Percentiles rank a stretch among this genome's conserved stretches.
Conservation (phyloP, 2,888 invertebrate species). For the Drosophila peninsularis region DNA sequence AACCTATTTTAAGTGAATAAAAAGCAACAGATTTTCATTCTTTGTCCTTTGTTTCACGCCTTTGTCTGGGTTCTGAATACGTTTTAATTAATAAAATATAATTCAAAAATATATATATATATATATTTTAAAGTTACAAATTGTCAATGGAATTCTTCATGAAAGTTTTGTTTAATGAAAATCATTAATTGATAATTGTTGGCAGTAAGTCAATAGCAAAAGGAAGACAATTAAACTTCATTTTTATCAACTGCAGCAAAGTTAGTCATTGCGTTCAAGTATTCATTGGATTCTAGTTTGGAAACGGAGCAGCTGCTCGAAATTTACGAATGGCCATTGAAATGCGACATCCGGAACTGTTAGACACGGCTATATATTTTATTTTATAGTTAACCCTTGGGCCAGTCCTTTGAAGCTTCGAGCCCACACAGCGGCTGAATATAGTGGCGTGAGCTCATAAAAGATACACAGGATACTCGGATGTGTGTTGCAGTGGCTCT, state of each 20-base stretch:
- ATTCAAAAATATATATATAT: background rate
- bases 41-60: no score
- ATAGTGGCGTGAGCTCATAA: conserved; percentile 62
- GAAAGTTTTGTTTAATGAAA: background rate
- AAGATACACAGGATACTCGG: conserved; percentile 35
- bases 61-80: background rate
- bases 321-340: conserved; percentile 31
- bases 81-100: background rate
- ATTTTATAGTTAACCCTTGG: conserved; percentile 38
- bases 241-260: background rate
- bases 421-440: conserved; percentile 52
- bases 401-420: conserved; percentile 23
- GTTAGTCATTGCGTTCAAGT: background rate
- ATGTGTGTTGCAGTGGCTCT: conserved; percentile 12
- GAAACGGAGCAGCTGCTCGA: conserved; percentile 31
- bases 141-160: background rate
- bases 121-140: background rate
- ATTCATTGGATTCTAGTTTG: conserved; percentile 13
- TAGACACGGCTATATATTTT: conserved; percentile 34
- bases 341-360: conserved; percentile 38
- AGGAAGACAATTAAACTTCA: background rate
- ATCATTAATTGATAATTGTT: background rate
- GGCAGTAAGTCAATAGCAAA: background rate
- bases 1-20: no score
- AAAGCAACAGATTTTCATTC: no score